Evolutionary conservation across 1,140 invertebrate species (phyloP).

Genomic region (Phortica variegata): DNA sequence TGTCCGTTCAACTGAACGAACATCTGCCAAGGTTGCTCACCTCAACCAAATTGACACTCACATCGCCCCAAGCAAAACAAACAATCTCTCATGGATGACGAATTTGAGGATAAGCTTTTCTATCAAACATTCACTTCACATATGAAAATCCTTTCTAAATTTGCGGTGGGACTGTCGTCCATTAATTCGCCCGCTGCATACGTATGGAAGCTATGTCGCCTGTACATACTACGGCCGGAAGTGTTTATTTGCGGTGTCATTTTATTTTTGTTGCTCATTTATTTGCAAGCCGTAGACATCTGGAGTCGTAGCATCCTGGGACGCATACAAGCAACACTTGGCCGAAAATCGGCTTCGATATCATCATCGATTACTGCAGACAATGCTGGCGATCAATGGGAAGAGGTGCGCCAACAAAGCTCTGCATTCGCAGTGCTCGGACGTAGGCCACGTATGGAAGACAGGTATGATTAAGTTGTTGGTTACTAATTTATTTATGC

Average conservation of each 20-base stretch:
- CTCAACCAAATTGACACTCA: too few relatives aligned
- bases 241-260: constrained; percentile 68
- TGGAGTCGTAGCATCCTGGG: constrained; percentile 75
- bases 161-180: constrained; percentile 70
- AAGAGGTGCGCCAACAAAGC: constrained; percentile 70
- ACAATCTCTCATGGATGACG: constrained; percentile 79
- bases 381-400: constrained; percentile 69
- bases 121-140: constrained; percentile 81
- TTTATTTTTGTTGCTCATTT: constrained; percentile 69
- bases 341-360: constrained; percentile 58
- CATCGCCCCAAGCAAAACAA: too few relatives aligned
- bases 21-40: too few relatives aligned
- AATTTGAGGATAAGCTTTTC: constrained; percentile 80
- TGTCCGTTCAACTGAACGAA: too few relatives aligned
- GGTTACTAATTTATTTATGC: too few relatives aligned
- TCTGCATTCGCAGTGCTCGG: constrained; percentile 89
- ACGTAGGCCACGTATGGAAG: constrained; percentile 87
- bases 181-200: constrained; percentile 64
- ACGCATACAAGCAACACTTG: constrained; percentile 70
- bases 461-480: constrained; percentile 61
- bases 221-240: constrained; percentile 76
- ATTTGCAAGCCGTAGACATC: constrained; percentile 75
- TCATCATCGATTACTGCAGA: constrained; percentile 57
- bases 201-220: constrained; percentile 72
- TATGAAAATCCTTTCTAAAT: constrained; percentile 78